These are phyloP conservation scores for Torymus aiolomorphi DNA, from an alignment of 2,888 invertebrate genomes.

Conservation along the genomic window DNA sequence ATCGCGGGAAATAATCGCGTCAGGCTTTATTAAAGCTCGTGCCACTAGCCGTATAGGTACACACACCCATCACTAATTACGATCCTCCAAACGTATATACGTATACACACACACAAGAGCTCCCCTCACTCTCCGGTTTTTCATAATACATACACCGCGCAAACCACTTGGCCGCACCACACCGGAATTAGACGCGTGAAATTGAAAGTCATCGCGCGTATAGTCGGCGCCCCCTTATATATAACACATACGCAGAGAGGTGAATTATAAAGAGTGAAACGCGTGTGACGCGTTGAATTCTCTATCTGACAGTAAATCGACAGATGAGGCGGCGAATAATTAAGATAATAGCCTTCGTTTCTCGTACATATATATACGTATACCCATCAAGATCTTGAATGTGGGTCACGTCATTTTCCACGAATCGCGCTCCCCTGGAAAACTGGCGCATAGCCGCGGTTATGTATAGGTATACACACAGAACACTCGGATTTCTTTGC, in stretches of 20 bases:
- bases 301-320: conserved; percentile 50
- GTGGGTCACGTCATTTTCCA: conserved; percentile 52
- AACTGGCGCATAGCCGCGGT: neutral
- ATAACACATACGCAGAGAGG: neutral
- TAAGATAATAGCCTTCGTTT: conserved; percentile 52
- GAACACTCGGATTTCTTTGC: too few relatives aligned
- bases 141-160: too few relatives aligned
- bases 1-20: too few relatives aligned
- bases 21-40: too few relatives aligned
- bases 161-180: too few relatives aligned
- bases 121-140: too few relatives aligned
- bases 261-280: conserved; percentile 42
- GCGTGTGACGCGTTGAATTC: conserved; percentile 41
- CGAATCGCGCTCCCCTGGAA: conserved; percentile 6
- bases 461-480: too few relatives aligned
- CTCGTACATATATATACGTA: neutral
- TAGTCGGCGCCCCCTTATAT: too few relatives aligned
- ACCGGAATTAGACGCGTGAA: conserved; percentile 25
- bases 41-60: too few relatives aligned
- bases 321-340: conserved; percentile 53
- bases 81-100: too few relatives aligned
- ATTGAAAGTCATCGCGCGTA: conserved; percentile 40
- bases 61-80: too few relatives aligned
- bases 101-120: too few relatives aligned
- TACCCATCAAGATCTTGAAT: conserved; percentile 38